Base-by-base conservation (phyloP, 2,797 vertebrate species). In the Hydrocynus forskahlii region DNA sequence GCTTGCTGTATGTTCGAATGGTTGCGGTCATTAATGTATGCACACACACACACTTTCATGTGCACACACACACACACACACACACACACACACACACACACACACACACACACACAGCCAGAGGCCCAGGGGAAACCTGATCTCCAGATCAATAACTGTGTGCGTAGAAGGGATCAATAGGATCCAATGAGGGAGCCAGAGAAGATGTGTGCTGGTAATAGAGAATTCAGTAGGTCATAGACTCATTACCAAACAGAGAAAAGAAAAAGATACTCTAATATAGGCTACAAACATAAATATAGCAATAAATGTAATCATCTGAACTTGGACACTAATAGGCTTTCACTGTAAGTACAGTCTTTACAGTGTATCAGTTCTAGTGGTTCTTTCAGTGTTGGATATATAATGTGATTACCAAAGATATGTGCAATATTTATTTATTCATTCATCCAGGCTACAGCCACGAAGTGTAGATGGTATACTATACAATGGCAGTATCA, bases 121-220 rank as follows among this genome's bases (percentile, higher is more conserved):
- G 16, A 74, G 10, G 62, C 83, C 59, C 78, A 79, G 71, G 55
- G 76, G 79, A 81, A 75, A 81, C 79, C 81, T 83, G 81, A 87
- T 77, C 86, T 48, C 68, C 77, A 64, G 79, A 85, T 87, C 86
- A 83, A 87, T 87, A 83, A 59, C 13, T 19, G 81, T 68, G 29
- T 14, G 14, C 66, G 77, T 50, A 25, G 72, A 74, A 63, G 76
- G 59, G 78, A 85, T 87, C 86, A 66, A 85, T 87, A 75, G 60
- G 63, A 85, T 79, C 79, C 83, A 87, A 80, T 83, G 60, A 87
- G 70, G 9, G 38, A 80, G 76, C 76, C 64, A 73, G 45, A 70
- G 55, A 79, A 82, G 74, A 82, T 57, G 70, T 74, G 62, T 16
- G 12, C 57, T 19, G 63, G 82, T 85, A 85, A 85, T 75, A 81